These are phyloP conservation scores for Sylvicapra grimmia DNA, from an alignment of 2,113 vertebrate genomes.

Conservation along the genomic window DNA sequence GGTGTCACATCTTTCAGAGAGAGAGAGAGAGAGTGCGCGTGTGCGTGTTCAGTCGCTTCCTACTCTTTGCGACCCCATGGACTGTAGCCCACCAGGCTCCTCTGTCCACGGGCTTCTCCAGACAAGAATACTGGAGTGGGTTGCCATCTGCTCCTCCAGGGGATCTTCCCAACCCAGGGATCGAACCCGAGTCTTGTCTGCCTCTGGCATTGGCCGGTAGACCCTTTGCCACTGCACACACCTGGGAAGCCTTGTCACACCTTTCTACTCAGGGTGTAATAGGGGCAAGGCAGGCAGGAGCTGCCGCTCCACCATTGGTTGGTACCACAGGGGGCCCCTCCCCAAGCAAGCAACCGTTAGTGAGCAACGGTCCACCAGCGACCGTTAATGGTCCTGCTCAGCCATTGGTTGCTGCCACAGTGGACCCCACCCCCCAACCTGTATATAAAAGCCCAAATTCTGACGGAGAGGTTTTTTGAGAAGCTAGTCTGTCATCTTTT, in stretches of 20 bases:
- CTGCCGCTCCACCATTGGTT: background rate
- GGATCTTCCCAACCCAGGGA: background rate
- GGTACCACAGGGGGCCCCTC: background rate
- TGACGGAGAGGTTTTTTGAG: background rate
- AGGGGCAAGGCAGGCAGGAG: background rate
- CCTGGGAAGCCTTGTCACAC: background rate
- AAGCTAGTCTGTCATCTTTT: background rate
- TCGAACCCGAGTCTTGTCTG: too few relatives aligned
- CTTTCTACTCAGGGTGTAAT: background rate
- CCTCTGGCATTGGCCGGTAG: too few relatives aligned
- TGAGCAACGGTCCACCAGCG: background rate
- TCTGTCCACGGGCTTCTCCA: background rate
- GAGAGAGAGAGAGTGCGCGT: too few relatives aligned
- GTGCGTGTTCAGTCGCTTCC: background rate
- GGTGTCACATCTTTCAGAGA: background rate
- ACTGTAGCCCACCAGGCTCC: background rate
- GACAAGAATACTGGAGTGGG: background rate
- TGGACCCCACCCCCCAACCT: background rate
- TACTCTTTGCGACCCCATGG: background rate
- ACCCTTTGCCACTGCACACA: too few relatives aligned
- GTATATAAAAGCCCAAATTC: background rate
- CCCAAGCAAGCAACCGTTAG: background rate
- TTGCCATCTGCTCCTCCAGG: background rate
- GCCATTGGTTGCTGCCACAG: background rate
- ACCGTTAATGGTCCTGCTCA: background rate